phyloP scores from a whole-genome alignment of 2,113 vertebrate genomes.

The Petrocephalus zakoni region DNA sequence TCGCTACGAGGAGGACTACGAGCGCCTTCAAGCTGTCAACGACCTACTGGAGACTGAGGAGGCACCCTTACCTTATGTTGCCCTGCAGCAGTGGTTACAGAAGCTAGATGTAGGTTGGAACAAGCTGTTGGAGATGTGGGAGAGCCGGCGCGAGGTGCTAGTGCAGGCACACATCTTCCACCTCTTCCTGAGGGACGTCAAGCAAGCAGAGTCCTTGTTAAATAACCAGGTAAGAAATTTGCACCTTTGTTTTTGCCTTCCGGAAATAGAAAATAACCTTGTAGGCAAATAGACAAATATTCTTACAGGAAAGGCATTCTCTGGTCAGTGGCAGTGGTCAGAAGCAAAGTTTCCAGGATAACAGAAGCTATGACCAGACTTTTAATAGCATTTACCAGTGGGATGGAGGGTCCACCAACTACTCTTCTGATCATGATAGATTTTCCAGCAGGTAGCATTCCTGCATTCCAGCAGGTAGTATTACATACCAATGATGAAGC shows the following conservation, averaged over 20 bases:
- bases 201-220: constrained; percentile 72
- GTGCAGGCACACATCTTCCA: constrained; percentile 87
- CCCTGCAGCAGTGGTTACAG: constrained; percentile 87
- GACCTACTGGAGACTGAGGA: constrained; percentile 82
- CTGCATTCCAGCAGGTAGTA: neutral
- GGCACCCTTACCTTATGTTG: constrained; percentile 70
- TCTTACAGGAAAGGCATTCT: neutral
- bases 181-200: constrained; percentile 81
- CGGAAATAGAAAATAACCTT: neutral
- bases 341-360: neutral
- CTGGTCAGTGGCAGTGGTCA: neutral
- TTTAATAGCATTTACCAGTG: neutral
- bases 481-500: neutral
- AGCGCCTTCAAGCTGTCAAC: constrained; percentile 79
- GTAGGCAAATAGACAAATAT: neutral
- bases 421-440: neutral
- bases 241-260: neutral
- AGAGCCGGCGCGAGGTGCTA: constrained; percentile 72
- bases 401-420: neutral
- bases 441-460: too few species aligned
- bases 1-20: constrained; percentile 82
- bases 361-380: neutral
- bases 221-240: constrained; percentile 74
- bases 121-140: constrained; percentile 87
- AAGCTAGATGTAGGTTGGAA: constrained; percentile 88